A percentile compares a stretch with the other conserved stretches of the same genome.
Evolutionary conservation across 1,140 invertebrate species (phyloP).

Genomic region (Leptopilina clavipes): DNA sequence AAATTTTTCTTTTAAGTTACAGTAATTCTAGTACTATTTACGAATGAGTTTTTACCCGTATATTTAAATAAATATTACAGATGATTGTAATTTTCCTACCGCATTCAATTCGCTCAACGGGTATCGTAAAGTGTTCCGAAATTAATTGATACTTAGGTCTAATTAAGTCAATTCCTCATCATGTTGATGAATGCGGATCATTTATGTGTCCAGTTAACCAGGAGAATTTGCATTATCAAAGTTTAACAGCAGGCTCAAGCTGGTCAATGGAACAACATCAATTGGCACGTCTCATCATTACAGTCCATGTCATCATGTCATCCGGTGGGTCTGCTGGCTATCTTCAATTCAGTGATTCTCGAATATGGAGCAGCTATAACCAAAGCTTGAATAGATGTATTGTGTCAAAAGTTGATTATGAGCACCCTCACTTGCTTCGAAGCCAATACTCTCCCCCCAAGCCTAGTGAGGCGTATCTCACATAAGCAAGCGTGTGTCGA

Average conservation of each 20-base stretch:
- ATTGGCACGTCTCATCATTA: constrained; percentile 25
- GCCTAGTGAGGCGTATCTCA: constrained; percentile 9
- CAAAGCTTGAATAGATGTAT: background rate
- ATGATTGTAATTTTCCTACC: too few relatives aligned
- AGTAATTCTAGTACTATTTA: too few relatives aligned
- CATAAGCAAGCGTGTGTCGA: constrained; percentile 23
- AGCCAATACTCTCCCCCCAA: background rate
- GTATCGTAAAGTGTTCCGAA: background rate
- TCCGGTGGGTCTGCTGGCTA: constrained; percentile 15
- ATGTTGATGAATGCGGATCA: background rate
- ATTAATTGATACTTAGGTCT: background rate
- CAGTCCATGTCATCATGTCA: constrained; percentile 5
- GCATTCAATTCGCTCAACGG: too few relatives aligned
- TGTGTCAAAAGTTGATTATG: constrained; percentile 29
- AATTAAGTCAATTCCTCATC: background rate
- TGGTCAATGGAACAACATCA: constrained; percentile 27
- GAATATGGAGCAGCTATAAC: constrained; percentile 7
- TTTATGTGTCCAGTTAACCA: constrained; percentile 12
- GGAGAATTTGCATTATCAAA: constrained; percentile 24
- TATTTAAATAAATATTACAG: too few relatives aligned
- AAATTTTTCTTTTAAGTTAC: too few relatives aligned
- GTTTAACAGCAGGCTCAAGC: constrained; percentile 3
- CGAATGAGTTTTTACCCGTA: too few relatives aligned
- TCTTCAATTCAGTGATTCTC: constrained; percentile 23
- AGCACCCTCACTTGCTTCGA: background rate